Percentiles rank a stretch among this genome's conserved stretches.
phyloP scores from a whole-genome alignment of 2,797 vertebrate species.

The Alauda arvensis region DNA sequence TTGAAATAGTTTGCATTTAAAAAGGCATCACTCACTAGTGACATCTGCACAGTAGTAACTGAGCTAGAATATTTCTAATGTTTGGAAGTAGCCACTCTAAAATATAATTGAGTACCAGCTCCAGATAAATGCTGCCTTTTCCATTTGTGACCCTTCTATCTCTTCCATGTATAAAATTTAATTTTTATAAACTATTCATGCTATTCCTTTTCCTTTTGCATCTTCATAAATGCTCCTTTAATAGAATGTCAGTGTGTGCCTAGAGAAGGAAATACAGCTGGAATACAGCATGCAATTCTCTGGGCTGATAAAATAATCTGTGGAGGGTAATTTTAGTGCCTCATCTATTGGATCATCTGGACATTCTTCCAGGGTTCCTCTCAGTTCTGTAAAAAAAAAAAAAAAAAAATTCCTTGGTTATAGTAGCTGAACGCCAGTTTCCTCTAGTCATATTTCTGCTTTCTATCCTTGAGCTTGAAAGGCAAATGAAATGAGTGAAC shows the following conservation, averaged over 20 bases:
- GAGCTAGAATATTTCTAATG: not conserved
- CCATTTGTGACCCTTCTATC: not conserved
- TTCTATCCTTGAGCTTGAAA: not conserved
- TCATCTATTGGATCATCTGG: not conserved
- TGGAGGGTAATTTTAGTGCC: not conserved
- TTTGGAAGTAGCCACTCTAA: not conserved
- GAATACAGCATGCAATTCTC: not conserved
- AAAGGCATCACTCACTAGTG: not conserved
- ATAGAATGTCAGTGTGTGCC: not conserved
- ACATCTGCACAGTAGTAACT: not conserved
- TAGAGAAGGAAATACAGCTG: not conserved
- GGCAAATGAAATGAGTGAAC: not conserved
- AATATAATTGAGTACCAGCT: not conserved
- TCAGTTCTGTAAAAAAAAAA: not conserved
- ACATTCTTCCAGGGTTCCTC: not conserved
- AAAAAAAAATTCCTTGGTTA: not conserved
- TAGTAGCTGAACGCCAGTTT: not conserved
- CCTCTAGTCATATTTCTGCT: not conserved
- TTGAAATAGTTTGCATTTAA: not conserved
- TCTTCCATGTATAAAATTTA: not conserved
- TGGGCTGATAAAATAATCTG: not conserved
- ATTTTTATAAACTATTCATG: not conserved
- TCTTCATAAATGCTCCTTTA: not conserved
- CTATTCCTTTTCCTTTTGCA: not conserved
- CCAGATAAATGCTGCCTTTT: not conserved